These are phyloP conservation scores for Petrocephalus zakoni DNA, from an alignment of 2,113 vertebrate species.

Conservation along the genomic window DNA sequence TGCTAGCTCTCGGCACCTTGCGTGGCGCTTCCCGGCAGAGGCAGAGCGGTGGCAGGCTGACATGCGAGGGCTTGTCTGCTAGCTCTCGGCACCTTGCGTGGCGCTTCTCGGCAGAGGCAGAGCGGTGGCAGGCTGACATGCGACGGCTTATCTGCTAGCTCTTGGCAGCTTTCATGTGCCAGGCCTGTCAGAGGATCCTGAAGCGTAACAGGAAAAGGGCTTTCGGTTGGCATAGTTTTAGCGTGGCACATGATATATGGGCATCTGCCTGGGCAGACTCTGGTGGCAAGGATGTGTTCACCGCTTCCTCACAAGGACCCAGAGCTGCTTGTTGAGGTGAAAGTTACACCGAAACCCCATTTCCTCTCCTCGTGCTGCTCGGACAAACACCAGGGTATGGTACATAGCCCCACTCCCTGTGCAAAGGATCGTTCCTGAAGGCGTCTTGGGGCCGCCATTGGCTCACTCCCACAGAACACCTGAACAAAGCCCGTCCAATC, in stretches of 20 bases:
- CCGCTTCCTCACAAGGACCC: neutral
- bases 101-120: neutral
- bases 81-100: no score
- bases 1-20: no score
- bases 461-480: conserved; percentile 21
- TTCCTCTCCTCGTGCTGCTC: neutral
- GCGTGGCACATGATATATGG: neutral
- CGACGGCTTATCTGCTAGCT: neutral
- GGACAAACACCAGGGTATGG: neutral
- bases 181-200: neutral
- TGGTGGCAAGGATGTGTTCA: neutral
- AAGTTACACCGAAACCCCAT: neutral
- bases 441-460: conserved; percentile 42
- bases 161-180: neutral
- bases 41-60: no score
- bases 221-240: neutral
- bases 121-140: neutral
- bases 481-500: neutral
- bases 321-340: neutral
- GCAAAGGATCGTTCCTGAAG: neutral
- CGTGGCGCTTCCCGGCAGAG: neutral
- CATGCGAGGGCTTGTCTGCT: no score
- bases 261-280: neutral
- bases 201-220: neutral
- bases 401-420: neutral